A percentile compares a stretch with the other conserved stretches of the same genome.
Evolutionary conservation across 2,888 invertebrate genomes (phyloP).

Genomic region (Myopa testacea): DNA sequence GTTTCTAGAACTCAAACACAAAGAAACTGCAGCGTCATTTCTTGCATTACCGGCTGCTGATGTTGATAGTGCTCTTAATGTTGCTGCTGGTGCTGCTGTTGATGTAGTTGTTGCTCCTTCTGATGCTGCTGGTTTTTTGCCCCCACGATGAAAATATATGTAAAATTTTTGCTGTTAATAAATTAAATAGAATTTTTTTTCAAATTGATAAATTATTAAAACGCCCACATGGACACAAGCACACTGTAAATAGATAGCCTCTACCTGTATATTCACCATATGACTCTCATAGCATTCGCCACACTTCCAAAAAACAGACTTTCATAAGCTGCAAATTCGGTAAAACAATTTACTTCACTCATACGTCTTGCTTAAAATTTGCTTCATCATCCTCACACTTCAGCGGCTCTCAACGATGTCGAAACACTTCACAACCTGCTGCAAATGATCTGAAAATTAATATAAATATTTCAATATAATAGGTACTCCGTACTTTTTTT

Average conservation of each 20-base stretch:
- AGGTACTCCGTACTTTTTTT: too few species aligned
- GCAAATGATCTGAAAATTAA: conserved; percentile 18
- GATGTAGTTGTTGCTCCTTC: too few species aligned
- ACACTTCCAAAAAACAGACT: neutral
- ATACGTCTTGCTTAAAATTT: neutral
- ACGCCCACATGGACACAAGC: neutral
- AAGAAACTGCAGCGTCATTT: conserved; percentile 18
- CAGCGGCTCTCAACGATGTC: too few species aligned
- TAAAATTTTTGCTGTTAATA: neutral
- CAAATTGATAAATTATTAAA: conserved; percentile 33
- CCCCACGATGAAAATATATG: neutral
- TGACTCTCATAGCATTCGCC: neutral
- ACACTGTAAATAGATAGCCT: neutral
- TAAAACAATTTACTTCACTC: neutral
- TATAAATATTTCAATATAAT: neutral
- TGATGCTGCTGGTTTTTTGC: neutral
- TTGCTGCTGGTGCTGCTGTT: neutral
- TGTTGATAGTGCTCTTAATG: too few species aligned
- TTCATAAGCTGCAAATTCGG: neutral
- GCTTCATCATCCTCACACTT: conserved; percentile 1
- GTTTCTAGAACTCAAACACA: conserved; percentile 8
- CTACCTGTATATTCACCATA: neutral
- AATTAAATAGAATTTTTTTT: conserved; percentile 14
- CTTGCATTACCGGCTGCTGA: neutral
- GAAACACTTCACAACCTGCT: neutral